Conservation (phyloP, 2,113 vertebrate genomes). For the Leiothrix lutea region DNA sequence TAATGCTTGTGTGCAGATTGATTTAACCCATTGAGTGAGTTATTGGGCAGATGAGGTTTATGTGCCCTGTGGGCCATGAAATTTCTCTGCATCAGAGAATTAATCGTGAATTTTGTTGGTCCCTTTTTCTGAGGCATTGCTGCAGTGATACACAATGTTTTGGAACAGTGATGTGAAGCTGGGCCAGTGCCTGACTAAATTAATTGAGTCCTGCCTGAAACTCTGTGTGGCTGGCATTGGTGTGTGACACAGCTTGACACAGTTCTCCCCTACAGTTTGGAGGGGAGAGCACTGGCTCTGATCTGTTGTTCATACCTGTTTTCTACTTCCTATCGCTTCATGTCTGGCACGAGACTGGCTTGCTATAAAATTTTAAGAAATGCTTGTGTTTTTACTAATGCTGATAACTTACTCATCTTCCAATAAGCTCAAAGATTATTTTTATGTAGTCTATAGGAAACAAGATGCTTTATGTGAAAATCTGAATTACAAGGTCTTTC, state of each 20-base stretch:
- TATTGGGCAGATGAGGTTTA: background rate
- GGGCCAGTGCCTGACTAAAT: background rate
- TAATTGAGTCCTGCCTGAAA: background rate
- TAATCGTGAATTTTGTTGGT: background rate
- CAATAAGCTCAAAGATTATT: background rate
- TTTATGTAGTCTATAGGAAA: background rate
- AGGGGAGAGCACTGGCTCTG: background rate
- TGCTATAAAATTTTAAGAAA: background rate
- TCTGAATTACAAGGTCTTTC: background rate
- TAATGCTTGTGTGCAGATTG: background rate
- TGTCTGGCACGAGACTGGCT: background rate
- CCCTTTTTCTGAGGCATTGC: background rate
- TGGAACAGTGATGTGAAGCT: background rate
- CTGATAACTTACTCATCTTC: background rate
- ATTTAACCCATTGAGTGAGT: background rate
- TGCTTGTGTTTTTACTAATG: background rate
- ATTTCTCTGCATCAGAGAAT: background rate
- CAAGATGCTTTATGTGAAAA: background rate
- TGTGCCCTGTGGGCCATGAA: background rate
- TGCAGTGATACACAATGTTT: fast-evolving
- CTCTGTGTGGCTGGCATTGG: background rate
- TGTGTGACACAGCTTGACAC: background rate
- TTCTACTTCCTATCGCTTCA: background rate
- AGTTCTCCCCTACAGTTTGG: background rate
- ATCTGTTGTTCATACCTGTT: background rate